Evolutionary conservation across 2,888 invertebrate species (phyloP), one percentile per base, ranked within the genome.

Genomic region (Leuctra nigra): DNA sequence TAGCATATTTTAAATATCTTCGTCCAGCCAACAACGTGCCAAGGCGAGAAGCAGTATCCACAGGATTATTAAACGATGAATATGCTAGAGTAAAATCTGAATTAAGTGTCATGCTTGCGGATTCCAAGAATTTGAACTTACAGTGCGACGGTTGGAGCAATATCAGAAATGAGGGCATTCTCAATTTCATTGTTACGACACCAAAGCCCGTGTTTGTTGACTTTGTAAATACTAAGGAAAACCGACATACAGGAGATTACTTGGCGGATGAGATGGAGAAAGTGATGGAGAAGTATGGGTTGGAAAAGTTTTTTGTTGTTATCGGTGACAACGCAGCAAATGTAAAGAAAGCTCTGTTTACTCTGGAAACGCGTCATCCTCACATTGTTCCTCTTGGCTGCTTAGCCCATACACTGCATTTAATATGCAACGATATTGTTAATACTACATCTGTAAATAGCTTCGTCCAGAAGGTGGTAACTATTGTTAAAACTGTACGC

Each of bases 291-390:
- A 61, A 63, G 59, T 53, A 63, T 52, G 60, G 50, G 6, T 55
- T 59, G 11, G 46, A 58, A 16, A 62, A 57, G 33, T 59, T 58
- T 58, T 29, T 61, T 18, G 57, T 59, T 14, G 59, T 61, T 16
- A 61, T 60, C 53, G 60, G 57, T n/a, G 62, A 61, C 53, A 61
- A 62, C 54, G 59, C 60, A 11, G 47, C 58, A n/a, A 61, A 61
- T 50, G 61, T 60, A 56, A 53, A 57, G 38, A 56, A 55, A 35
- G 58, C 56, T 2, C 54, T 50, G 16, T 24, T 52, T 39, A 9
- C 54, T 9, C 18, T 60, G 4, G 4, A 59, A 46, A 55, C 54
- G 36, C 50, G 47, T 20, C 59, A 55, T 56, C 59, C 58, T 1
- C 53, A 54, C 24, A 4, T 55, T 7, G 11, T 48, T 39, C 50